Evolutionary conservation across 35 echinoderm and acorn worm genomes (phyloP), one percentile per base, ranked within the genome.

Genomic region (Patiria miniata): DNA sequence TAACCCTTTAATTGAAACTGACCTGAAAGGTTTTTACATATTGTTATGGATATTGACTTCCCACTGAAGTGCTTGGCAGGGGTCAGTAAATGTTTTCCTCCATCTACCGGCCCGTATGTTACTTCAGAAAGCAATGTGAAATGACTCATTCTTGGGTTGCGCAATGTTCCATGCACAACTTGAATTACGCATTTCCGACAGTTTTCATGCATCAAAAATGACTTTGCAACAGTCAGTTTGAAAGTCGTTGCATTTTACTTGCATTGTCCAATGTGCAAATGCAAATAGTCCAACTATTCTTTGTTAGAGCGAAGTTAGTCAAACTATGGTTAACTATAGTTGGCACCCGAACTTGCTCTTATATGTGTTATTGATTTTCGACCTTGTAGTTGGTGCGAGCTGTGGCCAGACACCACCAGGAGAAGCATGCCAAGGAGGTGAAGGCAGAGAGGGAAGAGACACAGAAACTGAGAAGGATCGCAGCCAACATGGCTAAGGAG

Each of bases 401-500:
- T 36, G 95, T 98, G 40, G 95, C 95, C 1, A 93, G 83, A 52
- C 81, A 89, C 80, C 92, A 94, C 83, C 81, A 89, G 57, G 95
- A 98, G 37, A 86, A 89, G 47, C 82, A 90, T 42, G 79, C 89
- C 65, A 98, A 91, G 78, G 92, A 94, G 73, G 60, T 94, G 36
- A 94, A 91, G 22, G 95, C 95, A 39, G 95, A 91, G 78, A 80
- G 86, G 68, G 95, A 98, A 55, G 95, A 98, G 79, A 89, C 86
- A 16, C 82, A 91, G 55, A 98, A 91, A 39, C 82, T 98, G 40
- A 88, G 81, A 60, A 91, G 79, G 51, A 98, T 98, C 68, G 95
- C 95, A 23, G 76, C 78, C 19, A 94, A 93, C 88, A 98, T 98
- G 51, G 91, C 95, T 37, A 98, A 98, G 81, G 95, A 98, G 79